These are phyloP conservation scores for Chelmon rostratus DNA, from an alignment of 2,797 vertebrate genomes.

Conservation along the genomic window DNA sequence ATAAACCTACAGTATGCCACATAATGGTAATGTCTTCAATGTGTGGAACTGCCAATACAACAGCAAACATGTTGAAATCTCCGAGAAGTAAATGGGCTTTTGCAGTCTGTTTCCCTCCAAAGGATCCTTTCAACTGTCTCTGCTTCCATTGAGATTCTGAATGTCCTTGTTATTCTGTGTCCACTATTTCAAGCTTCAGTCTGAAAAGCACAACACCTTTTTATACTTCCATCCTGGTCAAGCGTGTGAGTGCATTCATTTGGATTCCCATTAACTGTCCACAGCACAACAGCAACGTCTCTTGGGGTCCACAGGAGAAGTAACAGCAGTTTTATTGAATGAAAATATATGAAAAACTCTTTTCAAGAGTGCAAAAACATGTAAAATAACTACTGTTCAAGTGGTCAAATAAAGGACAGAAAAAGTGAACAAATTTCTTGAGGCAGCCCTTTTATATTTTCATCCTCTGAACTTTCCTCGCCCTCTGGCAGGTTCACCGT, in stretches of 20 bases:
- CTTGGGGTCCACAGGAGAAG: background rate
- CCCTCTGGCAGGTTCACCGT: conserved; percentile 2
- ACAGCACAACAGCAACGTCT: background rate
- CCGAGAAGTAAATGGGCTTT: background rate
- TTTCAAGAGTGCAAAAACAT: background rate
- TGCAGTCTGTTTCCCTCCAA: background rate
- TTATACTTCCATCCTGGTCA: background rate
- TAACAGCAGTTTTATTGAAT: background rate
- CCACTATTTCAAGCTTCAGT: background rate
- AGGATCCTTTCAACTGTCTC: background rate
- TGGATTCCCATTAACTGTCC: background rate
- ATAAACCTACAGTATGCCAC: background rate
- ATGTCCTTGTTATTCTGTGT: background rate
- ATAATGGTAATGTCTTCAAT: too few species aligned
- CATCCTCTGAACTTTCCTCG: background rate
- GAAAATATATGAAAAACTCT: background rate
- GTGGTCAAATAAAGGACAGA: background rate
- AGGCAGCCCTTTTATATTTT: background rate
- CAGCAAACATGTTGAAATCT: too few species aligned
- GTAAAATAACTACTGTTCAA: background rate
- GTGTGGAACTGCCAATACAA: too few species aligned
- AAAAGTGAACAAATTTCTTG: conserved; percentile 6
- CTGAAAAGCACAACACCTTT: background rate
- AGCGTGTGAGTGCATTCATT: background rate
- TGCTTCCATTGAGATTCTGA: background rate